Base-by-base conservation (phyloP, 2,113 vertebrate genomes). In the Holacanthus passer region DNA sequence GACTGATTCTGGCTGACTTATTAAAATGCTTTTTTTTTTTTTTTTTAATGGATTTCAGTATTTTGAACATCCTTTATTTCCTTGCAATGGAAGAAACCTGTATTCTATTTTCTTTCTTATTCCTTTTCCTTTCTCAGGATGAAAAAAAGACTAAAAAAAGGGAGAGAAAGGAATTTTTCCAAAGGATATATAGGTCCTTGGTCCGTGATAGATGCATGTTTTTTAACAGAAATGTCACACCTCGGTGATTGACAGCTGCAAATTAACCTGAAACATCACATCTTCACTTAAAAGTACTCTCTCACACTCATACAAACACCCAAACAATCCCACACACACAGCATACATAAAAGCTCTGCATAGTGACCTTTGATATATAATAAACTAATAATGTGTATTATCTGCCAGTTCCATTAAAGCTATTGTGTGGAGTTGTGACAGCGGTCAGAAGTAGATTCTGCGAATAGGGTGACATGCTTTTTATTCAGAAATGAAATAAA, bases 161-260 rank as follows among this genome's bases (percentile, higher is more conserved):
- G 9, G 2, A 48, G 50, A 14, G 52, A 32, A 32, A 56, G 9
- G n/a, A 20, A 5, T 22, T 77, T 76, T 56, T 56, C 22, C 32
- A 32, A 72, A 64, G 7, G 3, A 52, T 7, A 39, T 22, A n/a
- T 32, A 45, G 22, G 19, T 39, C 2, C 31, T 43, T 60, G 11
- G 9, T 43, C 12, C 2, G n/a, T 1, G 17, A 55, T 76, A 12
- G 66, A 77, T 84, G 63, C 64, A 45, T 82, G 32, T 55, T 83
- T 82, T 73, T 60, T 47, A 68, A 72, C 39, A 24, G 32, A 87
- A 88, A 88, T 86, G 89, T 89, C 75, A 81, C 3, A 66, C 37
- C 43, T 69, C 13, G 24, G n/a, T 88, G 69, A 88, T 27, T 80
- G 83, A 74, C 77, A 82, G 72, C 47, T 82, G 63, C 45, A 76